Base-by-base conservation (phyloP, 2,888 invertebrate species). In the Plebejus melissa region DNA sequence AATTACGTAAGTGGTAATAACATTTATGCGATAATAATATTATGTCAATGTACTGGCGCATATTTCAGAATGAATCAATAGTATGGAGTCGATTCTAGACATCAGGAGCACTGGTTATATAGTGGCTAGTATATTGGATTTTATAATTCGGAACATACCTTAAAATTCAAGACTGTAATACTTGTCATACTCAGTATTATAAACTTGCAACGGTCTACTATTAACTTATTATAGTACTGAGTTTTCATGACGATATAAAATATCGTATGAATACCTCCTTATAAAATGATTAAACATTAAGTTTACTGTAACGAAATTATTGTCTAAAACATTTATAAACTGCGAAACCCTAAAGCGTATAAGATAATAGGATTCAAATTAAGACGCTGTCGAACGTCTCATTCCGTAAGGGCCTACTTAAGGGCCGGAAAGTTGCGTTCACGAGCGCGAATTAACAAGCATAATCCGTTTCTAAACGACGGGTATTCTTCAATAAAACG, bases 321-420 rank as follows among this genome's bases (percentile, higher is more conserved):
- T 1, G 13, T 36, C 32, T 65, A 36, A 32, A 32, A 13, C 36
- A 22, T 65, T 65, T 65, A 36, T 65, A 13, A 65, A 65, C 13
- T 65, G 32, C 32, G 65, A 65, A 36, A 65, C 65, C 1, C 65
- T 13, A 36, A 65, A 65, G 65, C 65, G 32, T 65, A 36, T 65
- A 65, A 65, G 65, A 32, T 65, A 65, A 65, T 65, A 36, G 32
- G 65, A 65, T 65, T 65, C 32, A 65, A 65, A 65, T 65, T 65
- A 36, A 65, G 65, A 65, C 32, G 32, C 65, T 16, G 65, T 65
- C 65, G 32, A 65, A 65, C 65, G 65, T 65, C 65, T 65, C 28
- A 16, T 65, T 65, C 4, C 65, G 65, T 60, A 60, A 60, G 65
- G 5, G 65, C 65, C 32, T 28, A 60, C 65, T 65, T 65, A 28